A percentile compares a stretch with the other conserved stretches of the same genome.
Evolutionary conservation across 2,797 vertebrate species (phyloP).

Genomic region (Anabacerthia variegaticeps): DNA sequence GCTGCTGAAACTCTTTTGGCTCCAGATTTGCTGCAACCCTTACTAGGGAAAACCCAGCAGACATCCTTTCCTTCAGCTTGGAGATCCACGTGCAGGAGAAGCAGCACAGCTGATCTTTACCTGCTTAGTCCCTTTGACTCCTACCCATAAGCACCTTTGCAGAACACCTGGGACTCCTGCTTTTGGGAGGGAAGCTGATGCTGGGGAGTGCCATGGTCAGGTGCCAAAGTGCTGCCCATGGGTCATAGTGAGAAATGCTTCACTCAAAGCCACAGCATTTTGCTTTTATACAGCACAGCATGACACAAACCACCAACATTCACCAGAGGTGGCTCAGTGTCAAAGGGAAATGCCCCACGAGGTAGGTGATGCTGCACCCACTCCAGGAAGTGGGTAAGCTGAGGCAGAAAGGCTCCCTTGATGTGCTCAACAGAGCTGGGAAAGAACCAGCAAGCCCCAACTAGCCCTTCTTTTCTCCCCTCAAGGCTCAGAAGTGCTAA

Average conservation of each 20-base stretch:
- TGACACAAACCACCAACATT: not conserved
- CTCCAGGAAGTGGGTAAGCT: not conserved
- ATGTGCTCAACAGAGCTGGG: not conserved
- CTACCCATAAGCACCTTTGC: not conserved
- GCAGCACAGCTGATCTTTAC: not conserved
- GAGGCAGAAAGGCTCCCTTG: slow-evolving; percentile 37
- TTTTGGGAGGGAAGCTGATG: not conserved
- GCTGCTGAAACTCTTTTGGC: not conserved
- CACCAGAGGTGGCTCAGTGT: not conserved
- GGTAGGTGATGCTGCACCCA: slow-evolving; percentile 35
- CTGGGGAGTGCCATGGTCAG: not conserved
- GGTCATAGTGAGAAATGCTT: not conserved
- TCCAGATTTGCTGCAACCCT: not conserved
- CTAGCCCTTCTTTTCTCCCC: not conserved
- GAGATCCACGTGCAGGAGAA: not conserved
- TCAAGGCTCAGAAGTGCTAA: not conserved
- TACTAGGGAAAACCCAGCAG: not conserved
- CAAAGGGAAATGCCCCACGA: not conserved
- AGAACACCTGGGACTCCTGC: not conserved
- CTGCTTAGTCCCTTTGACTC: not conserved
- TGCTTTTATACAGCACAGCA: not conserved
- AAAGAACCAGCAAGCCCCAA: not conserved
- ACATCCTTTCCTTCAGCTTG: not conserved
- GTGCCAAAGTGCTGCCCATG: not conserved
- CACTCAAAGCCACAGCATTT: not conserved